Conservation (phyloP, 2,113 vertebrate genomes). For the Penelope pileata region DNA sequence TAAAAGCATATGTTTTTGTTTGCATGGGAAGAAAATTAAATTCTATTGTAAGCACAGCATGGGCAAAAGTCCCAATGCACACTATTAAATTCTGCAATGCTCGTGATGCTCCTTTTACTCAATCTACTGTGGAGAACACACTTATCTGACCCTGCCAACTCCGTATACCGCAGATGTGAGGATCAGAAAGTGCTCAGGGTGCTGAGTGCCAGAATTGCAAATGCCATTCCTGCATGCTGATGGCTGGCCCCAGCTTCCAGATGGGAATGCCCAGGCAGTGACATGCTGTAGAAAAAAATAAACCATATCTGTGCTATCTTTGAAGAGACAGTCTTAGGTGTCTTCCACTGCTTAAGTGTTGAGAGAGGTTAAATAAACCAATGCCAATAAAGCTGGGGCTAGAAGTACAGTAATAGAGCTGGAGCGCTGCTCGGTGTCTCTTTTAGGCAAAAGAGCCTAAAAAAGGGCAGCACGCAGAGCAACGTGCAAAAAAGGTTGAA, state of each 20-base stretch:
- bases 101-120: background rate
- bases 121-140: slow-evolving; percentile 4
- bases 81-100: slow-evolving; percentile 10
- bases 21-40: slow-evolving; percentile 44
- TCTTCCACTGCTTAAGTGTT: background rate
- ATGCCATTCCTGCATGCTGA: background rate
- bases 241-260: background rate
- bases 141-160: slow-evolving; percentile 15
- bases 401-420: background rate
- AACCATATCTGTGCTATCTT: background rate
- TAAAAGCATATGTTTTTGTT: slow-evolving; percentile 36
- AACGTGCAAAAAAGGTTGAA: background rate
- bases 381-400: background rate
- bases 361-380: background rate
- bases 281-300: background rate
- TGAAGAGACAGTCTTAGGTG: background rate
- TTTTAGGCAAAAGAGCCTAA: background rate
- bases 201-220: background rate
- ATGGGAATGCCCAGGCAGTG: background rate
- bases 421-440: background rate
- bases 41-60: slow-evolving; percentile 43
- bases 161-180: background rate
- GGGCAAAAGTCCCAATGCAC: slow-evolving; percentile 3
- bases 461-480: background rate
- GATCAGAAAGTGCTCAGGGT: background rate